A percentile compares a stretch with the other conserved stretches of the same genome.
Evolutionary conservation across 2,888 invertebrate genomes (phyloP).

Genomic region (Chorisops tibialis): DNA sequence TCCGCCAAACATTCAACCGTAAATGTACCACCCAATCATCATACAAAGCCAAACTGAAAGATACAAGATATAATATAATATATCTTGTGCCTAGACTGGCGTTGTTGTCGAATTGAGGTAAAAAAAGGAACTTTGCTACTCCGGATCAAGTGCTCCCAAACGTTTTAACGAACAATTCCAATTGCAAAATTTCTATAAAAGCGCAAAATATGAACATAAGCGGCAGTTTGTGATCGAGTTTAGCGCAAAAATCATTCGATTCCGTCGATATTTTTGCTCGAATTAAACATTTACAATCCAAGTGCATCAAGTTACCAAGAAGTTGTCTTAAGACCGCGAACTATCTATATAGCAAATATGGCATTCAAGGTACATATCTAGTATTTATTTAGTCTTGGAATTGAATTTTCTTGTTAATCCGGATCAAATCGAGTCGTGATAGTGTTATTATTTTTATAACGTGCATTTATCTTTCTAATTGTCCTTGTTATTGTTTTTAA

Average conservation of each 20-base stretch:
- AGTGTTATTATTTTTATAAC: too few species aligned
- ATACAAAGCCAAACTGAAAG: neutral
- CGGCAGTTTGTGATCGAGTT: conserved; percentile 14
- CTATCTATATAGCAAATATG: neutral
- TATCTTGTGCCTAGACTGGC: neutral
- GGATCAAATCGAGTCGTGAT: too few species aligned
- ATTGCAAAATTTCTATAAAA: conserved; percentile 22
- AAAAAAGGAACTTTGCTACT: neutral
- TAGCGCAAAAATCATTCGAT: conserved; percentile 9
- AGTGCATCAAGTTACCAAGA: conserved; percentile 3
- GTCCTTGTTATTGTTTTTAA: too few species aligned
- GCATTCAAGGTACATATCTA: conserved; percentile 8
- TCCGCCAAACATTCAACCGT: conserved; percentile 11
- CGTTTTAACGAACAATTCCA: neutral
- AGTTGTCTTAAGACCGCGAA: neutral
- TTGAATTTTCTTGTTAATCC: too few species aligned
- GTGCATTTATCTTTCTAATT: too few species aligned
- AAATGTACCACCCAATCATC: neutral
- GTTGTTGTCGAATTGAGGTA: neutral
- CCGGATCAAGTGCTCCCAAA: conserved; percentile 10
- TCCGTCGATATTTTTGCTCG: neutral
- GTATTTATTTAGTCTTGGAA: too few species aligned
- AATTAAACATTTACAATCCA: neutral
- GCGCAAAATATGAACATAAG: conserved; percentile 12
- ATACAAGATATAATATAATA: neutral